Evolutionary conservation across 2,888 invertebrate genomes (phyloP), one percentile per base, ranked within the genome.

Genomic region (Quadroppia sp.): DNA sequence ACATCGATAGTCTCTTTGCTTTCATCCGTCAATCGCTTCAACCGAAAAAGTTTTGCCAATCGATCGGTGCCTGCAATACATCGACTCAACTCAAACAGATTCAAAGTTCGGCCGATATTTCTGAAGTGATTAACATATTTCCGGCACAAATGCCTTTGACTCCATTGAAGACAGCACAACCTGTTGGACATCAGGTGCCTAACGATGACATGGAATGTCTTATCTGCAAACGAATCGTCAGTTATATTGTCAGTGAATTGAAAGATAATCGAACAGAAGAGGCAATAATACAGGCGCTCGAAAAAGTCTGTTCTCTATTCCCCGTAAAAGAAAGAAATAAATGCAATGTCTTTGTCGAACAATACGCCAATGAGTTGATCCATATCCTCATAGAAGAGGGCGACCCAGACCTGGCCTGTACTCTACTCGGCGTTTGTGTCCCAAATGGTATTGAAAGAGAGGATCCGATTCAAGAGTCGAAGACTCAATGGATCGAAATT

Each of bases 181-280:
- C 23, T 6, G 20, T 17, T 11, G 20, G 20, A 17, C 23, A 17
- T 3, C 20, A n/a, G 1, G 40, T 11, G 13, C n/a, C n/a, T n/a
- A n/a, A n/a, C n/a, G n/a, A n/a, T n/a, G 72, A 72, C 23, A 67
- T 72, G 15, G 50, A 72, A 28, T 93, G 94, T 82, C 87, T 88
- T 36, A 86, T 93, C 81, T 94, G 94, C 81, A 88, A 92, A 83
- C 91, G 91, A 82, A 85, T 91, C 82, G 82, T 93, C 78, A 91
- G 92, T 80, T 90, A 89, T 77, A 79, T 92, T 64, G 92, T 93
- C 81, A 86, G 89, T 71, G 86, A 87, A 23, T 86, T 93, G 15
- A 87, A 89, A 80, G 85, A 88, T 77, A 88, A 91, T 79, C 89
- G 87, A 80, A 90, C 90, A 40, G 89, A 90, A 90, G 87, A 84